Percentiles rank a stretch among this genome's conserved stretches.
Conservation (phyloP, 2,888 invertebrate genomes). For the Synergus laeviventris region DNA sequence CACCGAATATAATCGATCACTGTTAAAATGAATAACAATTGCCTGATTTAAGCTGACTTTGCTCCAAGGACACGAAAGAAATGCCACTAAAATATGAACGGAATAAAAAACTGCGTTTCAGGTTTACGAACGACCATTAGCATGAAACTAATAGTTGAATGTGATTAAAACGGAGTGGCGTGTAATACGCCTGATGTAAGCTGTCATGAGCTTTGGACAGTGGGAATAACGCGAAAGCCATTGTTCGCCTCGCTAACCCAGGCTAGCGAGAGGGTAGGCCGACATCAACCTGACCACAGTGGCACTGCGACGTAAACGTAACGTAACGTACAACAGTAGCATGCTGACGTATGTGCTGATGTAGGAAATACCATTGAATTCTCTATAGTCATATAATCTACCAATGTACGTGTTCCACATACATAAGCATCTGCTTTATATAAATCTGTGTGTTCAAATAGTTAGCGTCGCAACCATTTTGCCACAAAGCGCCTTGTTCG, state of each 20-base stretch:
- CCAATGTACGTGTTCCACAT: not conserved
- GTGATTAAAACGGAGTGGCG: slow-evolving; percentile 33
- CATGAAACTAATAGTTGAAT: not conserved
- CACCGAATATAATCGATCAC: slow-evolving; percentile 2
- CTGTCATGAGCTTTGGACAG: slow-evolving; percentile 55
- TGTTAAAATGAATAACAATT: not conserved
- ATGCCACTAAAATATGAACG: not conserved
- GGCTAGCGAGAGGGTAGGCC: slow-evolving; percentile 49
- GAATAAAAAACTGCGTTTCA: not conserved
- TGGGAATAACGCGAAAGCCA: slow-evolving; percentile 52
- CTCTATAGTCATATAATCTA: slow-evolving; percentile 3
- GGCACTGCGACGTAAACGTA: slow-evolving; percentile 51
- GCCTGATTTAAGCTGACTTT: too few species aligned
- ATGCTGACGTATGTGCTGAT: slow-evolving; percentile 67
- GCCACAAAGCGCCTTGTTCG: slow-evolving; percentile 26
- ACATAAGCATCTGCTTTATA: not conserved
- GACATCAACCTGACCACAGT: slow-evolving; percentile 54
- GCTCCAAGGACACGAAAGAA: not conserved
- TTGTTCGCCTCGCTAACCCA: slow-evolving; percentile 54
- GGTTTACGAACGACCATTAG: not conserved
- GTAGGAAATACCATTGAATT: slow-evolving; percentile 53
- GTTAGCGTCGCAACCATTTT: slow-evolving; percentile 42
- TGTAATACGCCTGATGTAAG: slow-evolving; percentile 51
- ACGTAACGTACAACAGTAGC: slow-evolving; percentile 59
- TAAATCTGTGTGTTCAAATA: slow-evolving; percentile 9